phyloP scores from a whole-genome alignment of 2,797 vertebrate species.

The Masticophis lateralis region DNA sequence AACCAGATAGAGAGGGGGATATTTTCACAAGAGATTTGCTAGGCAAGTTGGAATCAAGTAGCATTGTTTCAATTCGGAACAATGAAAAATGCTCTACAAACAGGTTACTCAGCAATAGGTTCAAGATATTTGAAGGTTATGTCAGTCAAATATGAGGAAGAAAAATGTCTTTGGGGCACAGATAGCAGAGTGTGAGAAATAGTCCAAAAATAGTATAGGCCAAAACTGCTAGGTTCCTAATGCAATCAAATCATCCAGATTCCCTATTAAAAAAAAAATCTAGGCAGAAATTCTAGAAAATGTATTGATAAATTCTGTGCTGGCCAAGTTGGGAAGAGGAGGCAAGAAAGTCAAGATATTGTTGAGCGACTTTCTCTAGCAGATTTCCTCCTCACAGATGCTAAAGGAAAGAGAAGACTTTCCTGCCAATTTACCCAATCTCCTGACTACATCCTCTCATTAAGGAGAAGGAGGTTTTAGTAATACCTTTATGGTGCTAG shows the following conservation, averaged over 20 bases:
- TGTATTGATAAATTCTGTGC: background rate
- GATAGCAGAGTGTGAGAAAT: background rate
- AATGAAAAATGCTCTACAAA: background rate
- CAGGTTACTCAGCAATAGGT: background rate
- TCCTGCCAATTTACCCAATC: background rate
- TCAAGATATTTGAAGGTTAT: background rate
- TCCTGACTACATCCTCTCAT: background rate
- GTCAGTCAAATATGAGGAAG: background rate
- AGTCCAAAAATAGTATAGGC: background rate
- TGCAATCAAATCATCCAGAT: too few species aligned
- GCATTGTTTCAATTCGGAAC: background rate
- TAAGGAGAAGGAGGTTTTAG: background rate
- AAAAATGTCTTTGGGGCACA: background rate
- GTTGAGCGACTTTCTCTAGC: background rate
- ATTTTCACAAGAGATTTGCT: background rate
- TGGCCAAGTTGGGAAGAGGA: background rate
- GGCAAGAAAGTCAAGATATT: background rate
- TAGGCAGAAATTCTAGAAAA: background rate
- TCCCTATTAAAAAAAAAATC: background rate
- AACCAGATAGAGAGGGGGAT: background rate
- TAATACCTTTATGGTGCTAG: background rate
- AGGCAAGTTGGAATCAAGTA: background rate
- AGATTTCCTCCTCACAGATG: background rate
- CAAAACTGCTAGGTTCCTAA: background rate
- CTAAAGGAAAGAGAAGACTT: background rate